These are phyloP conservation scores for Mastigias papua DNA, from an alignment of 30 jellyfish, hydroid and myxozoan genomes.

Conservation along the genomic window DNA sequence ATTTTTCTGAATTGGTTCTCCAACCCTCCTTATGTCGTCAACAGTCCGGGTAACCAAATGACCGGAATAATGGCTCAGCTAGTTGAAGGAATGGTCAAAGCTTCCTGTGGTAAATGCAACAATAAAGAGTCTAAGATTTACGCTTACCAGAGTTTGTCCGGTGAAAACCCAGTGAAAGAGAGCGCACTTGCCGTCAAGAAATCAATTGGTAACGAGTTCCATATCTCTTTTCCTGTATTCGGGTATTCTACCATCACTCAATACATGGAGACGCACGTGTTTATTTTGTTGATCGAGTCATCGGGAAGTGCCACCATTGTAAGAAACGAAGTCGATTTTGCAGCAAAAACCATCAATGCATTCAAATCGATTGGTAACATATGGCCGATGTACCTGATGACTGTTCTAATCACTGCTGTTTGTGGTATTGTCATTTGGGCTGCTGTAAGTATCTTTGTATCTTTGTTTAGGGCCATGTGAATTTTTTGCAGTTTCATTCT, in stretches of 20 bases:
- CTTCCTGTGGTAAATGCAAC: constrained; percentile 64
- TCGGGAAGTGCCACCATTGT: constrained; percentile 74
- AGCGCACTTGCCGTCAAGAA: constrained; percentile 56
- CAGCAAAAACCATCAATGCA: constrained; percentile 44
- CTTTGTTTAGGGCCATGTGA: not conserved
- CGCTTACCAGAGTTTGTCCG: constrained; percentile 48
- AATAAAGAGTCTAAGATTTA: constrained; percentile 22
- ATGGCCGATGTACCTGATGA: constrained; percentile 78
- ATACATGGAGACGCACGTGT: constrained; percentile 50
- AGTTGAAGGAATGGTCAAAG: constrained; percentile 49
- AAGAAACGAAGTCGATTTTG: constrained; percentile 45
- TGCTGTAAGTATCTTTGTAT: constrained; percentile 51
- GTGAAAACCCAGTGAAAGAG: constrained; percentile 69
- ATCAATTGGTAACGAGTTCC: constrained; percentile 66
- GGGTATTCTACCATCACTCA: constrained; percentile 57
- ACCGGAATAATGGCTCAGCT: constrained; percentile 66
- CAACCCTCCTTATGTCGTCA: constrained; percentile 73
- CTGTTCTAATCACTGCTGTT: constrained; percentile 41
- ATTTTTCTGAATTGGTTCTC: constrained; percentile 65
- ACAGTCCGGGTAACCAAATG: constrained; percentile 10
- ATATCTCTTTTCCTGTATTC: constrained; percentile 72
- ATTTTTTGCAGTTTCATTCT: not conserved
- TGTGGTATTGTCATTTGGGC: constrained; percentile 72
- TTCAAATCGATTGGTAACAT: constrained; percentile 48
- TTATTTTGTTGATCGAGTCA: constrained; percentile 52